Evolutionary conservation across 1,140 invertebrate genomes (phyloP), one percentile per base, ranked within the genome.

Genomic region (Patella vulgata): DNA sequence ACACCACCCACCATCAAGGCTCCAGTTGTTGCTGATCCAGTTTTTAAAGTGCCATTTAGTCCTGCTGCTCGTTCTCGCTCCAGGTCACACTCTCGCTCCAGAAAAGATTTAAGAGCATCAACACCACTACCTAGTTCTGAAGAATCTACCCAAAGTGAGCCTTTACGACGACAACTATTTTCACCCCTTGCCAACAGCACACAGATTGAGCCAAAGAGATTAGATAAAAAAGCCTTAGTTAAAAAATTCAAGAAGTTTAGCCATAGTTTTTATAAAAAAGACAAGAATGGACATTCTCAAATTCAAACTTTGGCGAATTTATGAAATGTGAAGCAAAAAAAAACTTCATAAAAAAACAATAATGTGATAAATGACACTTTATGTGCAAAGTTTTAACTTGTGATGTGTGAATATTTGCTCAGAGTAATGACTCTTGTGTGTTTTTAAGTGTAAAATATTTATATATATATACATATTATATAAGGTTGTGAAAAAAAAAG

Each of bases 141-240:
- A 28, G 57, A 57, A 48, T 71, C 68, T 21, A 57, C 52, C 1
- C 65, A 60, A 17, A 70, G 63, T 62, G 65, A 67, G 21, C 69
- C 66, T 19, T 40, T 63, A n/a, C 70, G 68, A 59, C 57, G 68
- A 11, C 70, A 74, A 44, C 57, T 73, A 33, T 77, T 71, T 60
- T 44, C 60, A 36, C 47, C 54, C 28, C 47, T 36, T 23, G 50
- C 48, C 11, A 54, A 52, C 3, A 44, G 60, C 23, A 62, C 39
- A 19, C 47, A 60, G 25, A 44, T 47, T 8, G 70, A 73, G 17
- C 67, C 69, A 25, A 74, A 72, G 48, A 69, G 76, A n/a, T 57
- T 74, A 57, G 72, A 78, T 70, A 78, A 78, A 50, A 77, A 73
- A 61, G 73, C 76, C 44, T 63, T 80, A 40, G 72, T 75, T 55